phyloP scores from a whole-genome alignment of 2,888 invertebrate genomes.

The Andrena trimmerana region DNA sequence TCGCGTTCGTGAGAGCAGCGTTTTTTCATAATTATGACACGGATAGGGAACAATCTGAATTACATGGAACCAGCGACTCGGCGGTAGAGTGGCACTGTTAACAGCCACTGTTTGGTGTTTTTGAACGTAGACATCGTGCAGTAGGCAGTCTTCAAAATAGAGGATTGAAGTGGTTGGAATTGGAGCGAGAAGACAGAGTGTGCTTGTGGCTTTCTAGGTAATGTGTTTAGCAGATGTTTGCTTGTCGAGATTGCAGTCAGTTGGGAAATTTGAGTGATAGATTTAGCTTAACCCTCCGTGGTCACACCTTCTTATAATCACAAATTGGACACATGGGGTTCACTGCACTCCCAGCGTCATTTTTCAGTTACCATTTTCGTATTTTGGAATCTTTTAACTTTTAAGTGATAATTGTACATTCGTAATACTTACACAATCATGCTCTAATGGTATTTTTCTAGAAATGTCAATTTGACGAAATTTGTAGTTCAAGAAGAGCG shows the following conservation, averaged over 20 bases:
- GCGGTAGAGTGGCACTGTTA: neutral
- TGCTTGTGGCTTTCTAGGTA: neutral
- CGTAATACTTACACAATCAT: no score
- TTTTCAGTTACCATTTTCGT: no score
- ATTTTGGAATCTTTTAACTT: no score
- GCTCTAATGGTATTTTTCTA: no score
- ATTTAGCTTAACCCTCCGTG: neutral
- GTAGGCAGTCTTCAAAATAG: neutral
- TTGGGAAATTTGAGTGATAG: neutral
- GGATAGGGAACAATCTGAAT: slow-evolving; percentile 7
- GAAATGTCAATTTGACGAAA: no score
- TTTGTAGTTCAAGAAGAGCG: no score
- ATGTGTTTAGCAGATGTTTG: neutral
- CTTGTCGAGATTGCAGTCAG: slow-evolving; percentile 1
- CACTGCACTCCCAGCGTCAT: no score
- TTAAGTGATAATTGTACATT: no score
- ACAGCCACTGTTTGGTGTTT: neutral
- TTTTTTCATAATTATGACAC: slow-evolving; percentile 49
- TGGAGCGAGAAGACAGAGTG: neutral
- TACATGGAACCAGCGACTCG: slow-evolving; percentile 14
- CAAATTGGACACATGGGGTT: no score
- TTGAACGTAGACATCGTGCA: no score
- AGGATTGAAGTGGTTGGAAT: neutral
- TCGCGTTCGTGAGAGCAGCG: slow-evolving; percentile 42
- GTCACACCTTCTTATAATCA: no score